phyloP scores from a whole-genome alignment of 2,113 vertebrate species.

The Vicugna pacos region DNA sequence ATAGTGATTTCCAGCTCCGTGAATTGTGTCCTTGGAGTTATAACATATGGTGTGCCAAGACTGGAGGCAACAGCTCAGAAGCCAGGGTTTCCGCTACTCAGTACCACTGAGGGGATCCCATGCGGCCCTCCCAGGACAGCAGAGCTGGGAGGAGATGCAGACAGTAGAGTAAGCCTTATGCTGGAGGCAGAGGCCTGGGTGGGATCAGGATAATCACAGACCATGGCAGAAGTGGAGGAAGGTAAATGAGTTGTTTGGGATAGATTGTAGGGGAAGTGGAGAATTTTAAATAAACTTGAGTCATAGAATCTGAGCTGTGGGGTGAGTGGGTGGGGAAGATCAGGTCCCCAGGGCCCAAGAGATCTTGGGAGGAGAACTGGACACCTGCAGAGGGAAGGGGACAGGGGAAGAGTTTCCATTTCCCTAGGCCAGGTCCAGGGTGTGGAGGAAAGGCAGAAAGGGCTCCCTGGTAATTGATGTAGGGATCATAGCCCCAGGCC shows the following conservation, averaged over 20 bases:
- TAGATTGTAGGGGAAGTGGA: neutral
- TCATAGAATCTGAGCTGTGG: slow-evolving; percentile 47
- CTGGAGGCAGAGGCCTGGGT: neutral
- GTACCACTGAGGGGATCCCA: neutral
- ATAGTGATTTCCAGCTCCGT: neutral
- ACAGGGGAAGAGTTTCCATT: slow-evolving; percentile 52
- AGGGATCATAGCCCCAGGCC: neutral
- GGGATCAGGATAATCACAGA: slow-evolving; percentile 22
- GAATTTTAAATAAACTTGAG: slow-evolving; percentile 43
- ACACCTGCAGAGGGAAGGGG: slow-evolving; percentile 34
- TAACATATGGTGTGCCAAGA: neutral
- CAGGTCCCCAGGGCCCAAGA: slow-evolving; percentile 50
- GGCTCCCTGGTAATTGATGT: neutral
- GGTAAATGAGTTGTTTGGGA: neutral
- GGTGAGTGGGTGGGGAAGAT: slow-evolving; percentile 8
- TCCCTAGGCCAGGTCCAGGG: neutral
- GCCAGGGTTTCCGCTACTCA: neutral
- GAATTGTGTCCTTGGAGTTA: neutral
- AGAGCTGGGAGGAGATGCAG: neutral
- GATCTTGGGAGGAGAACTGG: slow-evolving; percentile 73
- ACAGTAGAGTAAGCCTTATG: neutral
- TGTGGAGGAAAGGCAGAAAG: neutral
- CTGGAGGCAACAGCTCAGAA: neutral
- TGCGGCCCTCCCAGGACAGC: neutral
- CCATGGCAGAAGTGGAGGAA: slow-evolving; percentile 13